A percentile compares a stretch with the other conserved stretches of the same genome.
phyloP scores from a whole-genome alignment of 1,140 invertebrate species.

The Zaprionus capensis region DNA sequence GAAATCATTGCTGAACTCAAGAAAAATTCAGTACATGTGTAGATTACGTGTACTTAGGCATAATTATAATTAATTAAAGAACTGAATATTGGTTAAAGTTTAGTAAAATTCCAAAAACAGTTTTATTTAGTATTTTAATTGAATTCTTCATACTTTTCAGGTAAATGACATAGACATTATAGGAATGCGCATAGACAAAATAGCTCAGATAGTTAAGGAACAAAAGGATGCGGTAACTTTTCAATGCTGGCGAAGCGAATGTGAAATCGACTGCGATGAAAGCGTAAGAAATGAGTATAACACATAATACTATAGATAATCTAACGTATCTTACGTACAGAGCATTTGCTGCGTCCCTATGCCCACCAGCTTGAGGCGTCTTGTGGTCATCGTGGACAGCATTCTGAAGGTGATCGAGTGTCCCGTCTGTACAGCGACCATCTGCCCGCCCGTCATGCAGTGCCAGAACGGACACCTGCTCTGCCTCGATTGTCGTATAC shows the following conservation, averaged over 20 bases:
- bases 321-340: conserved; percentile 29
- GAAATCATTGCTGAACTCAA: not conserved
- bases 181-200: conserved; percentile 86
- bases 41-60: no score
- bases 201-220: conserved; percentile 86
- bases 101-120: not conserved
- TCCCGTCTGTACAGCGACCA: conserved; percentile 87
- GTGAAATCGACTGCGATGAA: conserved; percentile 84
- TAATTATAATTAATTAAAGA: no score
- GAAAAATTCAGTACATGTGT: not conserved
- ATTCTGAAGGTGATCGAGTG: conserved; percentile 87
- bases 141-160: conserved; percentile 34
- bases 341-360: conserved; percentile 85
- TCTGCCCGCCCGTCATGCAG: conserved; percentile 87
- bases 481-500: conserved; percentile 87
- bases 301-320: not conserved
- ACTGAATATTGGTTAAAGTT: not conserved
- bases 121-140: conserved; percentile 4
- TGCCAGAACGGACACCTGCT: conserved; percentile 89
- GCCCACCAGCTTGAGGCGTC: conserved; percentile 85
- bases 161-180: conserved; percentile 87
- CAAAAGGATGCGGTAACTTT: conserved; percentile 83
- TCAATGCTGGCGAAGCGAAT: conserved; percentile 85
- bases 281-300: conserved; percentile 71
- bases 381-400: conserved; percentile 85